phyloP scores from a whole-genome alignment of 2,113 vertebrate species.

The Labeo catla region DNA sequence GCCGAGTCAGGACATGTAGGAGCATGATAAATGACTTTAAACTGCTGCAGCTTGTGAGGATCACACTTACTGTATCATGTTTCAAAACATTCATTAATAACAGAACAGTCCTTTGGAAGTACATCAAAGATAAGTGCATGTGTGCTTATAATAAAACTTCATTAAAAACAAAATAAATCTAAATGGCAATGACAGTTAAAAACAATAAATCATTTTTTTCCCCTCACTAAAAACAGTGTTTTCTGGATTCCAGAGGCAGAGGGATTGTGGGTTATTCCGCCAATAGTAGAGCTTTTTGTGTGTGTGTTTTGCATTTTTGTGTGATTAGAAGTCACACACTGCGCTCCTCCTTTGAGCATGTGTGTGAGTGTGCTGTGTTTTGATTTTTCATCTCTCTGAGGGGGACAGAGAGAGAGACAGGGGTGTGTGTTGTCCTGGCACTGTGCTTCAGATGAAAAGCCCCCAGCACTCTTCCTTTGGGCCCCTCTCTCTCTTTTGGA shows the following conservation, averaged over 20 bases:
- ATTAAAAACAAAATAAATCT: no score
- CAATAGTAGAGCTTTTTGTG: neutral
- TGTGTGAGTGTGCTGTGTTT: neutral
- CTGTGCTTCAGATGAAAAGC: neutral
- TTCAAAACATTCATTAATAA: slow-evolving; percentile 18
- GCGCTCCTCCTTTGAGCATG: neutral
- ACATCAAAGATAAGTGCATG: neutral
- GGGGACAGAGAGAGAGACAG: neutral
- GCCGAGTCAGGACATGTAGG: neutral
- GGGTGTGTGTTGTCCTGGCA: neutral
- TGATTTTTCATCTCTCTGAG: neutral
- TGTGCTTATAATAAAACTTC: neutral
- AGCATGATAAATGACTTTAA: slow-evolving; percentile 20
- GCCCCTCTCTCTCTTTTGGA: slow-evolving; percentile 5
- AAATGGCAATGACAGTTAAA: neutral
- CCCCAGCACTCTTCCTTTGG: neutral
- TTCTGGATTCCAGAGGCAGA: neutral
- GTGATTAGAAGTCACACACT: slow-evolving; percentile 15
- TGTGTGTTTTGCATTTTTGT: neutral
- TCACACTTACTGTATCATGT: neutral
- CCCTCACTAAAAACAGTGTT: neutral
- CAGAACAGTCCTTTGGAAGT: neutral
- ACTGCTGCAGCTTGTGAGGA: neutral
- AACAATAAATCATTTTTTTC: neutral
- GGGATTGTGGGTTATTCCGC: neutral